Conservation (phyloP, 2,888 invertebrate species). For the Sarcophaga rosellei region DNA sequence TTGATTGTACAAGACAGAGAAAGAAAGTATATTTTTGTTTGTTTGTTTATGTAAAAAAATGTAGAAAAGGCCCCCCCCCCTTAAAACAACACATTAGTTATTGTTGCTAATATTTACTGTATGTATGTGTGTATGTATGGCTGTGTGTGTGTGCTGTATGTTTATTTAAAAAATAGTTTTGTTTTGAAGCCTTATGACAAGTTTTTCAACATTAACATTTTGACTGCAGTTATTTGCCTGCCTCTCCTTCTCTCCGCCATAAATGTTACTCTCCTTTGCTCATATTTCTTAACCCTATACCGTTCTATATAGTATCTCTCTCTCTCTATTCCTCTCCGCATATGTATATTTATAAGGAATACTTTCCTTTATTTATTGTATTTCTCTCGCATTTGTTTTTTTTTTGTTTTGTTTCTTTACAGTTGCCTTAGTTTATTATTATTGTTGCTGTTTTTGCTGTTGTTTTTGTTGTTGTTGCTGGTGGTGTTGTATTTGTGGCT, state of each 20-base stretch:
- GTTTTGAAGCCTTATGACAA: conserved; percentile 66
- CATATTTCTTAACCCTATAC: background rate
- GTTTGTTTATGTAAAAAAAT: conserved; percentile 1
- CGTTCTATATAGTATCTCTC: background rate
- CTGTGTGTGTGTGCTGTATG: conserved; percentile 3
- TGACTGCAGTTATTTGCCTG: conserved; percentile 65
- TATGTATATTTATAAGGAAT: conserved; percentile 16
- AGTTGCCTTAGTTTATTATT: conserved; percentile 15
- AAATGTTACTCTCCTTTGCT: background rate
- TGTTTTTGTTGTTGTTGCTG: conserved; percentile 10
- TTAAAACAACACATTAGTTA: conserved; percentile 63
- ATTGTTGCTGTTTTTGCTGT: too few species aligned
- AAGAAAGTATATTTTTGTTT: background rate
- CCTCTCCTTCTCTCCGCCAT: conserved; percentile 36
- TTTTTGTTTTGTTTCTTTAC: conserved; percentile 23
- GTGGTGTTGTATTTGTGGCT: conserved; percentile 37
- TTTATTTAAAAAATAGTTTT: conserved; percentile 44
- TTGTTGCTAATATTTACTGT: conserved; percentile 39
- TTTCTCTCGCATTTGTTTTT: background rate
- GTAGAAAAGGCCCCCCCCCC: conserved; percentile 11
- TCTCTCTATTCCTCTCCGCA: background rate
- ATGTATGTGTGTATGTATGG: conserved; percentile 13
- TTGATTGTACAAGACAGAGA: conserved; percentile 19
- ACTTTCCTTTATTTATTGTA: conserved; percentile 8
- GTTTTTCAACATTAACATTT: conserved; percentile 67